phyloP scores from a whole-genome alignment of 2,888 invertebrate genomes.

The Apantesis nais region DNA sequence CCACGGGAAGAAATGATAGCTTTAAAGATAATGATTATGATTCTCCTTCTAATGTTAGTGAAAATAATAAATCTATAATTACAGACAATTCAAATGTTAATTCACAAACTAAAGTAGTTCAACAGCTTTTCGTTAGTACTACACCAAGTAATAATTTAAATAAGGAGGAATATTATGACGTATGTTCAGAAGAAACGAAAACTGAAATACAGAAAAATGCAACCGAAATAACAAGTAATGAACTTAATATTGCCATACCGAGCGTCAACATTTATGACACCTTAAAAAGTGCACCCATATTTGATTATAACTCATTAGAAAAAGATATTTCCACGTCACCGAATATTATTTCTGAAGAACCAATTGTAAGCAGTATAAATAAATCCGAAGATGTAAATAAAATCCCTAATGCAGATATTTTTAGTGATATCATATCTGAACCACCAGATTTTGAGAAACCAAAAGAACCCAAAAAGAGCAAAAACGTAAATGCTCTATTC shows the following conservation, averaged over 20 bases:
- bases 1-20: conserved; percentile 14
- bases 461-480: conserved; percentile 72
- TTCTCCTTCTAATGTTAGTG: neutral
- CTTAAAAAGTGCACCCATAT: conserved; percentile 21
- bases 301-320: conserved; percentile 28
- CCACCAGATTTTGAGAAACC: conserved; percentile 77
- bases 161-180: conserved; percentile 39
- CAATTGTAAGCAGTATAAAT: neutral
- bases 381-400: conserved; percentile 9
- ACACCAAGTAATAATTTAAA: conserved; percentile 31
- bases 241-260: neutral
- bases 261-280: conserved; percentile 7
- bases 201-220: neutral
- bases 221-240: conserved; percentile 4
- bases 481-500: conserved; percentile 77
- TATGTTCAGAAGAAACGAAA: conserved; percentile 9
- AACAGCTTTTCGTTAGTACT: conserved; percentile 11
- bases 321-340: conserved; percentile 30
- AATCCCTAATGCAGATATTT: conserved; percentile 29
- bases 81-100: conserved; percentile 12
- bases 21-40: neutral
- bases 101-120: neutral
- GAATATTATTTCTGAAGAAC: conserved; percentile 5
- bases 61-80: neutral
- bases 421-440: conserved; percentile 62